Evolutionary conservation across 1,140 invertebrate genomes (phyloP).

Genomic region (Meloidogyne chitwoodi): DNA sequence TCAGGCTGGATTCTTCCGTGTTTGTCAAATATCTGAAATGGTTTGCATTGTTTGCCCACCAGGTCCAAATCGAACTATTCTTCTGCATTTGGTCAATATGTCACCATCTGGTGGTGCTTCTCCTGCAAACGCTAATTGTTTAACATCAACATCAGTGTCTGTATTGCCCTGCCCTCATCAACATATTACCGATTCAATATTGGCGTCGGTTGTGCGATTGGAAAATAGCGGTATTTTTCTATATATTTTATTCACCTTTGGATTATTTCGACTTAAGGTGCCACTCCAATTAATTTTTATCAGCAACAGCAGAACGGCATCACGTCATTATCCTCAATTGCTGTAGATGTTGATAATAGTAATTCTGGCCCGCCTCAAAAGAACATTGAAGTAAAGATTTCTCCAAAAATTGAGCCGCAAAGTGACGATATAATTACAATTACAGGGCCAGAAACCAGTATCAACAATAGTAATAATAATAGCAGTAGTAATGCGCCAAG

Average conservation of each 20-base stretch:
- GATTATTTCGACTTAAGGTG: not conserved
- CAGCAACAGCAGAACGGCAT: not conserved
- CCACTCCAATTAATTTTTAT: not conserved
- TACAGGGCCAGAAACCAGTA: not conserved
- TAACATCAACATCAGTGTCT: not conserved
- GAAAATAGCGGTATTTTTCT: not conserved
- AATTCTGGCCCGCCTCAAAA: not conserved
- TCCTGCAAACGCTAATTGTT: not conserved
- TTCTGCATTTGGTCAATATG: constrained; percentile 19
- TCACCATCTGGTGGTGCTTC: constrained; percentile 4
- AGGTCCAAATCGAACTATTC: not conserved
- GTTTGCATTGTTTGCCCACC: constrained; percentile 19
- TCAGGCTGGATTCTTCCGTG: constrained; percentile 3
- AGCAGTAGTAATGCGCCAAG: not conserved
- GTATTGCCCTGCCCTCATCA: not conserved
- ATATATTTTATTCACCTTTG: no score
- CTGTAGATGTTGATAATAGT: not conserved
- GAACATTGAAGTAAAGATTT: not conserved
- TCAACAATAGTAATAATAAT: not conserved
- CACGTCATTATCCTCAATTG: not conserved
- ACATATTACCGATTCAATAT: not conserved
- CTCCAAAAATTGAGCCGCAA: not conserved
- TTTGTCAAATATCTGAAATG: constrained; percentile 19
- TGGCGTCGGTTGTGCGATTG: not conserved
- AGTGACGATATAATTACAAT: not conserved